Percentiles rank a stretch among this genome's conserved stretches.
Conservation (phyloP, 2,113 vertebrate species). For the Myrmecobius fasciatus region DNA sequence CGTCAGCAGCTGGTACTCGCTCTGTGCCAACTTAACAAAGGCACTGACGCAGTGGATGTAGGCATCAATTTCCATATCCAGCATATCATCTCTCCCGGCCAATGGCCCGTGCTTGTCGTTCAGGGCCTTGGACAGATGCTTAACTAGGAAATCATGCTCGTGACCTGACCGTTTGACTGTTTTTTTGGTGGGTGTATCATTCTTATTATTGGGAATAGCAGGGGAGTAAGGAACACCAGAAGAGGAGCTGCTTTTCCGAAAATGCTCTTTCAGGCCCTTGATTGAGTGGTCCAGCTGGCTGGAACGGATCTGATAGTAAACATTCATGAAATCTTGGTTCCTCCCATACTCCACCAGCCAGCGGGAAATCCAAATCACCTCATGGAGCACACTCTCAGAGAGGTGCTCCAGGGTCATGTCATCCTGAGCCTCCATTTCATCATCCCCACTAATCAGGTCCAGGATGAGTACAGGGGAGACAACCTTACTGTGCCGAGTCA, state of each 20-base stretch:
- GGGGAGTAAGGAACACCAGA: slow-evolving; percentile 94
- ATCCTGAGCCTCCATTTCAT: slow-evolving; percentile 94
- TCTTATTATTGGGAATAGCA: slow-evolving; percentile 95
- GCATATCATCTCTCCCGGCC: slow-evolving; percentile 92
- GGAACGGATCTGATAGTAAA: slow-evolving; percentile 98
- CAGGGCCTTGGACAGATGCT: slow-evolving; percentile 92
- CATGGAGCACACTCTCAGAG: slow-evolving; percentile 91
- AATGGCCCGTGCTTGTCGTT: slow-evolving; percentile 93
- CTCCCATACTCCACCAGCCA: slow-evolving; percentile 97
- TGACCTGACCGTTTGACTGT: slow-evolving; percentile 95
- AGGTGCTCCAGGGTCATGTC: slow-evolving; percentile 94
- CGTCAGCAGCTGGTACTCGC: slow-evolving; percentile 92
- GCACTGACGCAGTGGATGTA: slow-evolving; percentile 98
- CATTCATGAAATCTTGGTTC: slow-evolving; percentile 99
- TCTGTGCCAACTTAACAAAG: slow-evolving; percentile 97
- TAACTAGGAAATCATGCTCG: slow-evolving; percentile 94
- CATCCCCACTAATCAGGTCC: slow-evolving; percentile 92
- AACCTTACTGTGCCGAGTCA: slow-evolving; percentile 94
- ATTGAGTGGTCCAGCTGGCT: slow-evolving; percentile 96
- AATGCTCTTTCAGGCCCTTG: slow-evolving; percentile 96
- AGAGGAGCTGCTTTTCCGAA: slow-evolving; percentile 95
- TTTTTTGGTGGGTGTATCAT: slow-evolving; percentile 98
- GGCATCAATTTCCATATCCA: slow-evolving; percentile 96
- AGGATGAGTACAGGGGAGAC: slow-evolving; percentile 96
- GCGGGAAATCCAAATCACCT: slow-evolving; percentile 93